Evolutionary conservation across 2,888 invertebrate genomes (phyloP).

Genomic region (Cenopis cana): DNA sequence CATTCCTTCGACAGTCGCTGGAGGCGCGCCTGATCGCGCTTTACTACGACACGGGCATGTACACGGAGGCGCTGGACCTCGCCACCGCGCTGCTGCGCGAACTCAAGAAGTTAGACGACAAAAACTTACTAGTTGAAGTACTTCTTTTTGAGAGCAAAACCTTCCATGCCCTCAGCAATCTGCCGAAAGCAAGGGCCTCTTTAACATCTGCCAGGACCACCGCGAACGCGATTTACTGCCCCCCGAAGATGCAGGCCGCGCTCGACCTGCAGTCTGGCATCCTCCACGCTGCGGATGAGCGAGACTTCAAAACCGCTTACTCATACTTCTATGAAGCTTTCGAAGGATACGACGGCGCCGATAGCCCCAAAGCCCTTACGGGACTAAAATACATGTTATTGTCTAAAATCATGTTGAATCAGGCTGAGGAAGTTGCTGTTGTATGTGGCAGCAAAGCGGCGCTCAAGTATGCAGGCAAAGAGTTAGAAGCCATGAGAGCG

Average conservation of each 20-base stretch:
- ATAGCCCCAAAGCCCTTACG: slow-evolving; percentile 95
- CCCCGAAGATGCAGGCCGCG: slow-evolving; percentile 99
- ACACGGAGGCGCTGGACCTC: slow-evolving; percentile 92
- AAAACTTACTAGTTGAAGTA: slow-evolving; percentile 99
- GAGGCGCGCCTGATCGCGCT: slow-evolving; percentile 98
- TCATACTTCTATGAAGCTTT: slow-evolving; percentile 99
- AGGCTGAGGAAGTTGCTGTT: slow-evolving; percentile 97
- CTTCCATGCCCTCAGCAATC: slow-evolving; percentile 98
- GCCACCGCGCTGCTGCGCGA: slow-evolving; percentile 96
- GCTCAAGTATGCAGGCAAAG: slow-evolving; percentile 97
- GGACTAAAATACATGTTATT: slow-evolving; percentile 99
- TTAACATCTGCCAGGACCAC: slow-evolving; percentile 99
- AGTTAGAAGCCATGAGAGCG: slow-evolving; percentile 99
- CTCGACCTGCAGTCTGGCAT: slow-evolving; percentile 99
- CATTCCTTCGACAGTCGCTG: slow-evolving; percentile 97
- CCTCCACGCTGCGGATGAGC: slow-evolving; percentile 99
- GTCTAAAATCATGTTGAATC: slow-evolving; percentile 99
- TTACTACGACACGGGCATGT: slow-evolving; percentile 96
- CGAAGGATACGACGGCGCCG: slow-evolving; percentile 98
- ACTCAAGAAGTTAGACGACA: slow-evolving; percentile 99
- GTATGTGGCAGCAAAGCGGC: slow-evolving; percentile 98
- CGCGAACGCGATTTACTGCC: slow-evolving; percentile 99
- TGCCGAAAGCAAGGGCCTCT: slow-evolving; percentile 98
- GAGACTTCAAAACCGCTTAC: slow-evolving; percentile 99
- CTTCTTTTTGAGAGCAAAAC: slow-evolving; percentile 99